Evolutionary conservation across 2,113 vertebrate species (phyloP), one percentile per base, ranked within the genome.

Genomic region (Dendropsophus ebraccatus): DNA sequence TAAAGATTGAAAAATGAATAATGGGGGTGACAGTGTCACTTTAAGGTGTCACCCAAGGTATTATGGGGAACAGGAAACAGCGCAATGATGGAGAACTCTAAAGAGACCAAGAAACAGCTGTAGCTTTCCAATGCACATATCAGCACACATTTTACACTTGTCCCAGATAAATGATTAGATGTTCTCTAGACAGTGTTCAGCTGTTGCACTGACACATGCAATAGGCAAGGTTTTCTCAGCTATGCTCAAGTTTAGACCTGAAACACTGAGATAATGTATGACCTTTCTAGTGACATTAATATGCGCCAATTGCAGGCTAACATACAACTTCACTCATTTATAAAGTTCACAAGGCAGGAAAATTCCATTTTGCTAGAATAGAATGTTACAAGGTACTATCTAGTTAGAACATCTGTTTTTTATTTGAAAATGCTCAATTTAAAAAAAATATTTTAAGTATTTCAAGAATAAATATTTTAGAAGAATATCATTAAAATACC

Each of bases 81-180:
- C 30, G 7, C 77, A 45, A 28, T 81, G 56, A 81, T 81, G 37
- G 58, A 81, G n/a, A 65, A 54, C 74, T 49, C 28, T 23, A n/a
- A 67, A 9, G 60, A 82, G 80, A 69, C 60, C 1, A 17, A 32
- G 11, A 69, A 69, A 60, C 80, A 82, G 58, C 60, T 82, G 80
- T 82, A 60, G 54, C 25, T 82, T 69, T 81, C 58, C 41, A 19
- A 47, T 45, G 37, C 19, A 65, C 41, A 69, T 47, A 79, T 41
- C 52, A 76, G 47, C 45, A 25, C 54, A 80, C 78, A 65, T 69
- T 81, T 73, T 75, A 83, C 67, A 78, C 49, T 50, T n/a, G 70
- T 72, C 35, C 35, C 19, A n/a, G 37, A 65, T 81, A 35, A 81
- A 81, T 65, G 78, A 81, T 81, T 62, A 81, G 78, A 81, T 81